phyloP scores from a whole-genome alignment of 2,797 vertebrate species.

The Ataeniobius toweri region DNA sequence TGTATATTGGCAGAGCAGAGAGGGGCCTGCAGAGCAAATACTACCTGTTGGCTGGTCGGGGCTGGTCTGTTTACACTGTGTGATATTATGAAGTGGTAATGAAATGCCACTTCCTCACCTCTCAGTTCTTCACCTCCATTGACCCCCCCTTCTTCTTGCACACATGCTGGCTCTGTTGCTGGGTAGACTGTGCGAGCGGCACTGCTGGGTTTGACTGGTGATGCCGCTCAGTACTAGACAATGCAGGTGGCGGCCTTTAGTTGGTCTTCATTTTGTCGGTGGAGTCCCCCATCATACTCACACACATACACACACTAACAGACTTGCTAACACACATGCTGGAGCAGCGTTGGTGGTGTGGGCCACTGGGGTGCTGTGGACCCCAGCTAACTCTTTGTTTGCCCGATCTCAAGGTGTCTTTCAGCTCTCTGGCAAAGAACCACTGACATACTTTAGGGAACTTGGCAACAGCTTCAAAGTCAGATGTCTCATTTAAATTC shows the following conservation, averaged over 20 bases:
- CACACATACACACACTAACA: constrained; percentile 11
- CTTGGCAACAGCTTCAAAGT: constrained; percentile 75
- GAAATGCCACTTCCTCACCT: constrained; percentile 60
- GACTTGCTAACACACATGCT: constrained; percentile 1
- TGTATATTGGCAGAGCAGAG: constrained; percentile 24
- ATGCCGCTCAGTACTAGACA: constrained; percentile 38
- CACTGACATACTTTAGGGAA: constrained; percentile 74
- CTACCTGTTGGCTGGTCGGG: constrained; percentile 45
- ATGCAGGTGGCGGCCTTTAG: constrained; percentile 61
- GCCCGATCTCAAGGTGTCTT: constrained; percentile 72
- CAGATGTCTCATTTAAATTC: constrained; percentile 71
- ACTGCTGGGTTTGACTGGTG: constrained; percentile 41
- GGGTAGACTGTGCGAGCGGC: constrained; percentile 61
- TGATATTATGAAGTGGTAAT: constrained; percentile 53
- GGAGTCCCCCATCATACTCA: constrained; percentile 16
- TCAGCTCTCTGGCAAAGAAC: constrained; percentile 69
- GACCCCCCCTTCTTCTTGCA: constrained; percentile 12
- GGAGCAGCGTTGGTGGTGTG: constrained; percentile 28
- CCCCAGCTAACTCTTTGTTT: constrained; percentile 69
- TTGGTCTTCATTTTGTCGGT: constrained; percentile 31
- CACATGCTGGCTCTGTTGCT: constrained; percentile 60
- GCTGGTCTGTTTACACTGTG: constrained; percentile 52
- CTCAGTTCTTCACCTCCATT: constrained; percentile 51
- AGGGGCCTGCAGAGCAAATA: constrained; percentile 32
- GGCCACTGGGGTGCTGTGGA: constrained; percentile 46